These are phyloP conservation scores for Bos javanicus DNA, from an alignment of 2,113 vertebrate species.

Conservation along the genomic window DNA sequence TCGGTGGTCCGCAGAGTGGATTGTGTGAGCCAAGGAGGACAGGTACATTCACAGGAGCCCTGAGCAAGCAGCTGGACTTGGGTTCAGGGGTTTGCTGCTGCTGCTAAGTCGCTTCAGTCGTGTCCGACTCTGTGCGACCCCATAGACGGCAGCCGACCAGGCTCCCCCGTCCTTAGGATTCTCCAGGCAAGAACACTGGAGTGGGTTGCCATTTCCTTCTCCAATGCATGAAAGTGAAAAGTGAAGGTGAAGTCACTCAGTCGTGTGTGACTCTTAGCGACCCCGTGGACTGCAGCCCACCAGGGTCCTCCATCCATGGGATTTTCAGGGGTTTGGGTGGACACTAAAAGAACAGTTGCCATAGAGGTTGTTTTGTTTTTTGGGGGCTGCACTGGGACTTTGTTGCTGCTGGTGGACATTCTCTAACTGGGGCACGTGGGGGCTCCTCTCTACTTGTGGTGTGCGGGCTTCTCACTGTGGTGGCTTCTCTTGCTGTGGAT, in stretches of 20 bases:
- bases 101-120: no score
- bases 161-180: no score
- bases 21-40: not conserved
- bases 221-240: no score
- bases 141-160: no score
- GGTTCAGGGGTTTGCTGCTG: not conserved
- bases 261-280: no score
- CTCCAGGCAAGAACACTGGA: no score
- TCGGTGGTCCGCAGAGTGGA: rapidly evolving
- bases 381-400: not conserved
- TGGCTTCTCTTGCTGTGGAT: not conserved
- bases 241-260: no score
- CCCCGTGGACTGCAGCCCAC: no score
- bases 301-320: no score
- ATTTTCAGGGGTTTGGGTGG: not conserved
- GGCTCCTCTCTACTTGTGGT: not conserved
- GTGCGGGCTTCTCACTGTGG: not conserved
- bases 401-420: rapidly evolving
- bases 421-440: not conserved
- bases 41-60: rapidly evolving
- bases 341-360: not conserved
- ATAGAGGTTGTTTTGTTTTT: not conserved
- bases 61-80: not conserved
- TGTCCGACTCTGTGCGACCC: no score
- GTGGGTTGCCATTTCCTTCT: no score